Base-by-base conservation (phyloP, 2,888 invertebrate genomes). In the Protonemura montana region DNA sequence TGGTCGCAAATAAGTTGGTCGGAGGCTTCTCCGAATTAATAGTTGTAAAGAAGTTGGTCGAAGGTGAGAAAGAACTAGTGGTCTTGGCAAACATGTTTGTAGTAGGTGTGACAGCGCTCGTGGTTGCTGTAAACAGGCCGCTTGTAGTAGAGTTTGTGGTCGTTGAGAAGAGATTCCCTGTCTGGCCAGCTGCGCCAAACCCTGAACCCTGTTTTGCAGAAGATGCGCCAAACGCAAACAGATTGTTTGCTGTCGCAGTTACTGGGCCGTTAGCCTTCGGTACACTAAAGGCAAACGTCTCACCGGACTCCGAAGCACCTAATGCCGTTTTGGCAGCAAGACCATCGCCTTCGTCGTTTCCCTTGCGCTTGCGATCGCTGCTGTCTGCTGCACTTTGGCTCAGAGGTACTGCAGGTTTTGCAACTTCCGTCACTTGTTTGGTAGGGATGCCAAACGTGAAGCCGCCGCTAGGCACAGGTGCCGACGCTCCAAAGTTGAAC, bases 401-500 rank as follows among this genome's bases (percentile, higher is more conserved):
- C 41, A 41, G 41, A 41, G 41, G 41, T 5, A 41, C 41, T 13
- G 59, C 59, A 59, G 59, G 16, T 13, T 59, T 59, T 21, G 59
- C 16, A 10, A 10, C 10, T 35, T 59, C 59, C 59, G 59, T 21
- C 59, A 2, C 1, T 2, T 21, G 3, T 21, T 59, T 21, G 59
- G 59, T 21, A 10, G 59, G 59, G 59, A 27, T 59, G 25, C 59
- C 84, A 27, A 76, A 84, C 28, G 59, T 27, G 28, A 84, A 84
- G 29, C 84, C 84, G n/a, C 76, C 76, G 5, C 76, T 28, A 3
- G 84, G 41, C 21, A 88, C 87, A 78, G 85, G 86, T 29, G 87
- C 82, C 35, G 88, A 88, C 5, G 89, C 86, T 0, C 90, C 91
- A 86, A 91, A 91, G 10, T 88, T 89, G 81, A 91, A 90, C 59